Base-by-base conservation (phyloP, 2,113 vertebrate species). In the Sceloporus undulatus region DNA sequence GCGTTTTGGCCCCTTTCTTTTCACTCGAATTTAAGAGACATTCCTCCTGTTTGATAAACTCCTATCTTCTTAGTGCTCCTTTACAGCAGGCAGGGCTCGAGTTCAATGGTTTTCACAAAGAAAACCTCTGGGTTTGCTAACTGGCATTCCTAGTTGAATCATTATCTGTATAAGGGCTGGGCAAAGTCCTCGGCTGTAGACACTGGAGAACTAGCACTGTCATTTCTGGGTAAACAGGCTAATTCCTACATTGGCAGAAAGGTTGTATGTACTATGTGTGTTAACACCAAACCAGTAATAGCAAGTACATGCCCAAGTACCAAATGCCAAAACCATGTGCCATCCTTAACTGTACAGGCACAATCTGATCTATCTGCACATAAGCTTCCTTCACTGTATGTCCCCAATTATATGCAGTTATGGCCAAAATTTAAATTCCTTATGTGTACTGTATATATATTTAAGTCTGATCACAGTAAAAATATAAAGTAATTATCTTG, bases 401-500 rank as follows among this genome's bases (percentile, higher is more conserved):
- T 40, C 1, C 21, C 21, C 13, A 13, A 82, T 79, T 29, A 79
- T 40, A 40, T 40, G 19, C 56, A 65, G 21, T 16, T 81, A 62
- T 21, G 65, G 11, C 79, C 56, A 81, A n/a, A n/a, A 81, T 62
- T 38, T 81, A 23, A 59, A 34, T 91, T 27, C 21, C 7, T 66
- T 66, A 52, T 84, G 40, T 48, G 23, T 48, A 48, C 48, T 42
- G 23, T 82, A 7, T 83, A 70, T 54, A 11, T 34, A 42, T 84
- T 3, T 71, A 40, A 89, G 89, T 91, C 88, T 91, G 88, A 54
- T 68, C 89, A 90, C 81, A 92, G 88, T 91, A 42, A 79, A 91
- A 87, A 91, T 89, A 88, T 29, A 89, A 93, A 93, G 91, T 89
- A 93, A 89, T 90, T 87, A 92, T 90, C 83, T 89, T 62, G 90